Evolutionary conservation across 1,140 invertebrate species (phyloP), one percentile per base, ranked within the genome.

Genomic region (Drosophila kikkawai): DNA sequence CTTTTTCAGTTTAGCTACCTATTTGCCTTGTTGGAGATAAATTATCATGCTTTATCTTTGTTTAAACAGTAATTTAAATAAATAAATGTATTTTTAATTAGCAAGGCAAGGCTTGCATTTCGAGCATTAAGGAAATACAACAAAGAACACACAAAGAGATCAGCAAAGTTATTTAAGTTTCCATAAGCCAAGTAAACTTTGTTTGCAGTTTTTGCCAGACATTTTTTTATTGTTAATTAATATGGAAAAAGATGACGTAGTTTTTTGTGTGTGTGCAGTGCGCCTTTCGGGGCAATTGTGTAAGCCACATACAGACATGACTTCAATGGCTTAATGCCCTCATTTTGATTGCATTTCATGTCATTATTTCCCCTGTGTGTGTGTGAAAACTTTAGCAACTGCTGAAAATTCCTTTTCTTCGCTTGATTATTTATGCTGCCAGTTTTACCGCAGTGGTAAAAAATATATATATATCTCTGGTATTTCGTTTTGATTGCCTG

Each of bases 321-420:
- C 64, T 63, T 29, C 56, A 77, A 34, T 68, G 60, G 51, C 51
- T 78, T 69, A 79, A 79, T 79, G 76, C 76, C 76, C 76, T 79
- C 58, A 71, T 71, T 79, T 79, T 79, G 39, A 64, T 64, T 71
- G 66, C 76, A 79, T 58, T 78, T 79, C 66, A 58, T 64, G 64
- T 70, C 51, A 79, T 79, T 79, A 70, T 69, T 78, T 78, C 41
- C 36, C 12, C 22, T 32, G 12, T 22, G 45, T 63, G 66, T 66
- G 19, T 58, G 75, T 36, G 69, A 73, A 78, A 79, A 64, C 51
- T 79, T 79, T 37, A 55, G 36, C 65, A 70, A 77, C 42, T 68
- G 41, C 59, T 69, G 26, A 64, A 70, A 79, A 63, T 67, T 70
- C 53, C 44, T 45, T 66, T 59, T 50, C 47, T 36, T 37, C 44